Evolutionary conservation across 2,888 invertebrate genomes (phyloP).

Genomic region (Leptinotarsa peninsularis): DNA sequence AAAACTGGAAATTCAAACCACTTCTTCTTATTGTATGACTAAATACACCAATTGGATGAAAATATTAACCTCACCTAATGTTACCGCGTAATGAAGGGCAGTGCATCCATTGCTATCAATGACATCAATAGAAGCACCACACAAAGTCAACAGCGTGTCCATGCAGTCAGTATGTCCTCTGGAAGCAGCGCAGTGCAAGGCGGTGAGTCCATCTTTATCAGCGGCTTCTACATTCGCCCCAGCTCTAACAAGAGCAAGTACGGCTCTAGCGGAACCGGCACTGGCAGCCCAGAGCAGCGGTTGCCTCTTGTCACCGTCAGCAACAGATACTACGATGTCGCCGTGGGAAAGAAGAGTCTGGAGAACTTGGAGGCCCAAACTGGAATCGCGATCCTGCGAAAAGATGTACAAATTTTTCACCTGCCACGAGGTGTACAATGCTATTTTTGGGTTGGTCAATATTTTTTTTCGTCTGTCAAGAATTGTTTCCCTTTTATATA

Average conservation of each 20-base stretch:
- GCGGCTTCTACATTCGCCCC: constrained; percentile 50
- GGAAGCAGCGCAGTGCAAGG: constrained; percentile 96
- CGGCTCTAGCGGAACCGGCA: constrained; percentile 93
- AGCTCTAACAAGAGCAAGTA: constrained; percentile 79
- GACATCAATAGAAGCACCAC: constrained; percentile 89
- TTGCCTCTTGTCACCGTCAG: constrained; percentile 92
- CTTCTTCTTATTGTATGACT: too few species aligned
- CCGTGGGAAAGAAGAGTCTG: constrained; percentile 81
- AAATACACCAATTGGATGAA: too few species aligned
- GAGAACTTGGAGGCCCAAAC: constrained; percentile 82
- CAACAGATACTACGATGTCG: constrained; percentile 84
- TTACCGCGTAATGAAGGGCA: constrained; percentile 95
- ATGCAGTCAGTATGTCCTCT: constrained; percentile 94
- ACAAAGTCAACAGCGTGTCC: constrained; percentile 87
- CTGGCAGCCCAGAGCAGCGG: constrained; percentile 98
- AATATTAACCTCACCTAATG: constrained; percentile 68
- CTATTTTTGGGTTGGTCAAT: too few species aligned
- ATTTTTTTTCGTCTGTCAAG: too few species aligned
- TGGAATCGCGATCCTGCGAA: constrained; percentile 62
- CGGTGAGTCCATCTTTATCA: constrained; percentile 87
- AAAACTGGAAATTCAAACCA: too few species aligned
- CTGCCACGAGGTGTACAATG: too few species aligned
- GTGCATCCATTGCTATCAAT: constrained; percentile 96
- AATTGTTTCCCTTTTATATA: too few species aligned
- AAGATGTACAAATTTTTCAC: not conserved